Evolutionary conservation across 2,797 vertebrate species (phyloP).

Genomic region (Danio albolineatus): DNA sequence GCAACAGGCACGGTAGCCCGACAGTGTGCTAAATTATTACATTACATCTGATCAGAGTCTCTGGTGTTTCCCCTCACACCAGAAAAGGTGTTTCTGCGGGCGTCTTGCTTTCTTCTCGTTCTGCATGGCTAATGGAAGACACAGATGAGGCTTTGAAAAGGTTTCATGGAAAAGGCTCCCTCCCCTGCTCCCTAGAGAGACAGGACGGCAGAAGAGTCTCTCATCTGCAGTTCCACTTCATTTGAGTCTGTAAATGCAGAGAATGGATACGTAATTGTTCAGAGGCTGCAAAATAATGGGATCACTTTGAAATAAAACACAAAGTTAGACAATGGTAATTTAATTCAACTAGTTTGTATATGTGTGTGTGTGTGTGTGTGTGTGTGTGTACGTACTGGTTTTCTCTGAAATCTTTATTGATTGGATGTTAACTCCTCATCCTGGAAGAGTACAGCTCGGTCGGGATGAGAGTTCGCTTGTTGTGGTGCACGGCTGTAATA

Average conservation of each 20-base stretch:
- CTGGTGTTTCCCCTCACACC: slow-evolving; percentile 23
- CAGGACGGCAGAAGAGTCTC: slow-evolving; percentile 61
- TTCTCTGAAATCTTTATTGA: slow-evolving; percentile 67
- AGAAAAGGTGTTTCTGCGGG: slow-evolving; percentile 45
- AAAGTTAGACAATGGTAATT: slow-evolving; percentile 73
- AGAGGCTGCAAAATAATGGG: slow-evolving; percentile 73
- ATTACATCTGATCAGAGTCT: slow-evolving; percentile 62
- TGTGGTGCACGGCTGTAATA: slow-evolving; percentile 9
- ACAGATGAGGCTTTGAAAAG: slow-evolving; percentile 67
- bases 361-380: slow-evolving; percentile 14
- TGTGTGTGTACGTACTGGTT: slow-evolving; percentile 39
- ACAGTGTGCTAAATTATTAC: slow-evolving; percentile 18
- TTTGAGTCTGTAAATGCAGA: slow-evolving; percentile 74
- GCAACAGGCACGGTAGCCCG: slow-evolving; percentile 13
- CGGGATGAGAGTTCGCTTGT: not conserved
- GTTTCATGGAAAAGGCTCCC: slow-evolving; percentile 58
- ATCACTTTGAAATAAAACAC: slow-evolving; percentile 76
- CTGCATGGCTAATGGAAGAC: slow-evolving; percentile 54
- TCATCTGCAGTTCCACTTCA: slow-evolving; percentile 78
- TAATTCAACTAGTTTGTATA: slow-evolving; percentile 65
- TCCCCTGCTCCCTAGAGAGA: slow-evolving; percentile 61
- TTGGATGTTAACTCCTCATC: slow-evolving; percentile 56
- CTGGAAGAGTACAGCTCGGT: not conserved
- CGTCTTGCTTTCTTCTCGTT: slow-evolving; percentile 52
- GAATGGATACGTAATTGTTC: slow-evolving; percentile 76